Conservation (phyloP, 1,140 invertebrate genomes). For the Drosophila punjabiensis region DNA sequence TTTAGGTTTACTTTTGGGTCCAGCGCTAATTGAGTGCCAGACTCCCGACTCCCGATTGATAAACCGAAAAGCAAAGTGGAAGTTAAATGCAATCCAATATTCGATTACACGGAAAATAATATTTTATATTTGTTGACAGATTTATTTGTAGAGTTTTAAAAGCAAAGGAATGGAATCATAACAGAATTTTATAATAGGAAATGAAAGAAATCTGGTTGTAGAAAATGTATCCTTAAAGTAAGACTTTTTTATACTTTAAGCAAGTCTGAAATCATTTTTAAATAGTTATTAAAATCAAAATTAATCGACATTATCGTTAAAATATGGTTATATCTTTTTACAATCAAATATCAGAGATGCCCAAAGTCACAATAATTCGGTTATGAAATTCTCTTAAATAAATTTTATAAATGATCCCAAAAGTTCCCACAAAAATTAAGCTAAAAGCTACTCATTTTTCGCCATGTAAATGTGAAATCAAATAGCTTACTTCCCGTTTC, state of each 20-base stretch:
- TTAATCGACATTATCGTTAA: no score
- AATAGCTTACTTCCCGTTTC: slow-evolving; percentile 43
- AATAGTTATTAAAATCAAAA: no score
- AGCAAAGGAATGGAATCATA: not conserved
- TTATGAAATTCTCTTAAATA: not conserved
- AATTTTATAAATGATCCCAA: not conserved
- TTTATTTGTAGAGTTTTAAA: not conserved
- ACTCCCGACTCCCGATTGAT: slow-evolving; percentile 34
- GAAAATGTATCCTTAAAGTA: no score
- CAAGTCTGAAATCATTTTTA: no score
- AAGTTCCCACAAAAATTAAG: not conserved
- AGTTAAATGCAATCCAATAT: slow-evolving; percentile 1
- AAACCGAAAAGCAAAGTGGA: slow-evolving; percentile 17
- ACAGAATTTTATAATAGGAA: not conserved
- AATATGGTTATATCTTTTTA: no score
- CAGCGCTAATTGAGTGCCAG: slow-evolving; percentile 53
- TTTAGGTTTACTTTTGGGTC: slow-evolving; percentile 34
- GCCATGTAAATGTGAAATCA: slow-evolving; percentile 27
- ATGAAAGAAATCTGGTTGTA: not conserved
- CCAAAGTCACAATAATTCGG: no score
- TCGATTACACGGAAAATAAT: not conserved
- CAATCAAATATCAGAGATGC: no score
- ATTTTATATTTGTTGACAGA: not conserved
- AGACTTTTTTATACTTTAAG: no score
- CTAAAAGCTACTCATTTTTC: slow-evolving; percentile 5